Base-by-base conservation (phyloP, 2,113 vertebrate species). In the Oreotrochilus melanogaster region DNA sequence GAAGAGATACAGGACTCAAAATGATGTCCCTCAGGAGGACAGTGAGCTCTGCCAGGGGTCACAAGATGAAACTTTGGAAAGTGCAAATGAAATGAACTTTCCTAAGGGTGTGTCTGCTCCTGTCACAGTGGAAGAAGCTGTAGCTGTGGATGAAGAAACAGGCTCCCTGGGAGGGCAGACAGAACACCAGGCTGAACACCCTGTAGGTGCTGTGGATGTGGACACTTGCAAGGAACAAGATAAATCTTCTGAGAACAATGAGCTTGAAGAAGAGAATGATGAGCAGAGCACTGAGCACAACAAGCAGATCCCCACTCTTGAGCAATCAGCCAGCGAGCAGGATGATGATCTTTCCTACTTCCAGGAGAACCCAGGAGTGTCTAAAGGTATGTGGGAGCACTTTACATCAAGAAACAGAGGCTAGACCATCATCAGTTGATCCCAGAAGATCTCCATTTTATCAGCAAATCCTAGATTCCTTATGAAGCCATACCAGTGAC, bases 351-450 rank as follows among this genome's bases (percentile, higher is more conserved):
- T 78, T 69, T 58, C 69, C 51, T 82, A 60, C 45, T 54, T 64
- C 21, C 79, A 83, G 11, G 97, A 97, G 81, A 96, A 86, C 43
- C 64, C 65, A 10, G 97, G 89, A 75, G 64, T 81, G 56, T 76
- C 91, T 84, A 94, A 86, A 97, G 98, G 98, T 98, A 97, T 1
- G 30, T 64, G 75, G 74, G 58, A 78, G 19, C 21, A 28, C 50
- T 58, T 18, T 74, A 6, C 13, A 6, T 51, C 62, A 16, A 42
- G 64, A 72, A 56, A n/a, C 8, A 53, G 65, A 78, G 19, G 47
- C 45, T 45, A 50, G 61, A 39, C 82, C 42, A 37, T n/a, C 27
- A n/a, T 27, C 51, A 78, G 25, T 43, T 62, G 65, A 66, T 42
- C 58, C 42, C 66, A 60, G 78, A 74, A 3, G 2, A 76, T 30